Percentiles rank a stretch among this genome's conserved stretches.
Evolutionary conservation across 1,140 invertebrate genomes (phyloP).

Genomic region (Drosophila neocordata): DNA sequence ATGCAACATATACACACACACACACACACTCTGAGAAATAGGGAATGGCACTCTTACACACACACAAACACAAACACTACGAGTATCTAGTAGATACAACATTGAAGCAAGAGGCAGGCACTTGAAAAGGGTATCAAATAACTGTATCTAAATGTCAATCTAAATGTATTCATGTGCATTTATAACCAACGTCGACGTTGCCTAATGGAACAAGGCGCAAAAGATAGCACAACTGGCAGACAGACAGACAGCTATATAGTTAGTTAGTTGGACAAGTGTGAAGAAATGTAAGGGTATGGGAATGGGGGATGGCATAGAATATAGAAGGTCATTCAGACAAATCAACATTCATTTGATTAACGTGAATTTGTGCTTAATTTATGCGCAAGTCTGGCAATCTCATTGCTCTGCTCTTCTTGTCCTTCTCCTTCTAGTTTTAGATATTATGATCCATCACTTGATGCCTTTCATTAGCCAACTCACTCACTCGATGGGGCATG

Average conservation of each 20-base stretch:
- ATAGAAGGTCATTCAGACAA: conserved; percentile 20
- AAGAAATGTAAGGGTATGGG: not conserved
- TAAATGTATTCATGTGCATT: conserved; percentile 78
- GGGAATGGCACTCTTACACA: not conserved
- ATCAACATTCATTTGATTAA: conserved; percentile 77
- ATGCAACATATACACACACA: conserved; percentile 5
- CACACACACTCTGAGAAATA: no score
- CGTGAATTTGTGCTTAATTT: conserved; percentile 76
- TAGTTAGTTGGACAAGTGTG: conserved; percentile 2
- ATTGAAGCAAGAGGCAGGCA: conserved; percentile 6
- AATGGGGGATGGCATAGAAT: not conserved
- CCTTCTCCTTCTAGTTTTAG: conserved; percentile 15
- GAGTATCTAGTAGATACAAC: not conserved
- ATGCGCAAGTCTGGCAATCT: conserved; percentile 53
- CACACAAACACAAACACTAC: conserved; percentile 6
- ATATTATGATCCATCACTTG: conserved; percentile 65
- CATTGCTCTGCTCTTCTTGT: no score
- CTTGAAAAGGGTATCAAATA: conserved; percentile 62
- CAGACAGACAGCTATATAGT: conserved; percentile 17
- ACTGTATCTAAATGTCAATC: conserved; percentile 75
- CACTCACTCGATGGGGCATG: conserved; percentile 11
- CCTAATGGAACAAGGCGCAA: conserved; percentile 12
- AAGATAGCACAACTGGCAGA: conserved; percentile 17
- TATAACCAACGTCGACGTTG: conserved; percentile 39
- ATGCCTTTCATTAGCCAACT: conserved; percentile 17